Evolutionary conservation across 2,888 invertebrate species (phyloP).

Genomic region (Yponomeuta malinellus): DNA sequence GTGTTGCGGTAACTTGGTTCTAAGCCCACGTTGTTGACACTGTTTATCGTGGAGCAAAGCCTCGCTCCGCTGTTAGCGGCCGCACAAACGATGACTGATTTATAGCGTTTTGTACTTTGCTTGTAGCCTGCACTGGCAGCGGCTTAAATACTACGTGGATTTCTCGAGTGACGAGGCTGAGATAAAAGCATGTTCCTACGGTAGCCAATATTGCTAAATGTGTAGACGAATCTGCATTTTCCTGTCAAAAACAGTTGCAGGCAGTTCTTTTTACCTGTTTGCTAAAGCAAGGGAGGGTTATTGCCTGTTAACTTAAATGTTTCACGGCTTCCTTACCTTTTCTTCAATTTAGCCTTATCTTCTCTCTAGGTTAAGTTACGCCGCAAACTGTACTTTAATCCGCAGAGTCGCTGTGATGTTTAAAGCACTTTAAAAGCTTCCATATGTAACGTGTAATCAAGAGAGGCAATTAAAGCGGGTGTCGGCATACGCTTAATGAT

Average conservation of each 20-base stretch:
- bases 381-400: too few relatives aligned
- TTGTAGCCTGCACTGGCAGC: neutral
- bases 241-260: too few relatives aligned
- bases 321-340: too few relatives aligned
- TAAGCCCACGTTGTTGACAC: conserved; percentile 11
- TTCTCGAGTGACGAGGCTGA: neutral
- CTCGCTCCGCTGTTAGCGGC: conserved; percentile 4
- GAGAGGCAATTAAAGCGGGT: conserved; percentile 1
- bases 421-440: neutral
- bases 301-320: too few relatives aligned
- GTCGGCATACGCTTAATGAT: neutral
- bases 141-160: conserved; percentile 2
- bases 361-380: too few relatives aligned
- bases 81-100: conserved; percentile 11
- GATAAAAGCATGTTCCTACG: neutral
- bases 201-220: neutral
- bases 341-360: too few relatives aligned
- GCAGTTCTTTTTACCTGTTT: too few relatives aligned
- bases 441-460: neutral
- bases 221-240: too few relatives aligned
- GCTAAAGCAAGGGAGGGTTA: too few relatives aligned
- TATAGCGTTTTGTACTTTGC: conserved; percentile 7
- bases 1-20: neutral
- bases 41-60: conserved; percentile 11
- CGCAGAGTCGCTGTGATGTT: neutral